Base-by-base conservation (phyloP, 2,888 invertebrate genomes). In the Trachelus iudaicus region DNA sequence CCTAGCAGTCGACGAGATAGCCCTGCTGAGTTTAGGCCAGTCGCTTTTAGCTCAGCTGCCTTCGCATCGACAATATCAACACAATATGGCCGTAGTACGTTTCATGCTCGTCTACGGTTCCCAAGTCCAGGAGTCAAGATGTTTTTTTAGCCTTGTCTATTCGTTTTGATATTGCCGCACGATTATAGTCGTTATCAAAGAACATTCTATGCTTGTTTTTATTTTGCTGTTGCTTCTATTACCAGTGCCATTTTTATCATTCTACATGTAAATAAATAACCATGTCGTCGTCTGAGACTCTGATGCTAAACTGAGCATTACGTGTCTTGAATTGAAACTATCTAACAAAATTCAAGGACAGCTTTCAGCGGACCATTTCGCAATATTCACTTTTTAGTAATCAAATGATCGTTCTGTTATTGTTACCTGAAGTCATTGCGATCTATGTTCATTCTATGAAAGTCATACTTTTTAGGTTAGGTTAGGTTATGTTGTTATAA, bases 1-100 rank as follows among this genome's bases (percentile, higher is more conserved):
- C 82, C 77, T 81, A 83, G 85, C 84, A 85, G 85, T 85, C 87
- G 84, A 87, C 83, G 84, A 85, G 85, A 86, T 85, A 88, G 86
- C 83, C 83, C 84, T 82, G 81, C 83, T 83, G 83, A 75, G 75
- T 81, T 73, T 81, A 56, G 9, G 23, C 23, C n/a, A 80, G 80
- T 83, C 81, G 76, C 76, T 69, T 33, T 37, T 40, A n/a, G 69
- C 79, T 73, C 77, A 56, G 77, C 79, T 79, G 75, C 69, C 33
- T 31, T 68, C 31, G 34, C 73, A 40, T 75, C 68, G 73, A 75
- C 31, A 34, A 77, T 79, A 77, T 79, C 79, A 79, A 79, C 76
- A 79, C 76, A 79, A 80, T 69, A 80, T 79, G 77, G 77, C 80
- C 71, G 71, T 15, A n/a, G 71, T 12, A 34, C 12, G 31, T 71